These are phyloP conservation scores for Temnothorax nylanderi DNA, from an alignment of 1,140 invertebrate species.

Conservation along the genomic window DNA sequence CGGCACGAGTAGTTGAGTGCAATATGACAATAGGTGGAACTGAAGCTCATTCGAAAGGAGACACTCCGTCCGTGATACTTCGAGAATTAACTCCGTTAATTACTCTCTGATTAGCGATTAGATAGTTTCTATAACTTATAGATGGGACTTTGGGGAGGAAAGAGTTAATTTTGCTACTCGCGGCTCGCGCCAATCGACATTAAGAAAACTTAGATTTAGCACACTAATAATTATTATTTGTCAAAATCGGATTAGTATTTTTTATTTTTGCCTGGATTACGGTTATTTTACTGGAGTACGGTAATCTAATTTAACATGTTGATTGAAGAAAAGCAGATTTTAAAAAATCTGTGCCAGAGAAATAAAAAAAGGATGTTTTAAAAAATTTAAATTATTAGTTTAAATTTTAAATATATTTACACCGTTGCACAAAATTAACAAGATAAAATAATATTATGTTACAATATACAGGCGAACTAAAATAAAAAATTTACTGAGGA, in stretches of 20 bases:
- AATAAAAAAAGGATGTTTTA: neutral
- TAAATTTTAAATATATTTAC: neutral
- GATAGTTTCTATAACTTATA: neutral
- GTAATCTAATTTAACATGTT: neutral
- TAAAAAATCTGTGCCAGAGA: neutral
- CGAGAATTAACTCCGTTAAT: constrained; percentile 26
- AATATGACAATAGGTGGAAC: constrained; percentile 16
- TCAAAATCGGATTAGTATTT: neutral
- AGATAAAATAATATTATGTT: neutral
- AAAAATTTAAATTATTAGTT: too few relatives aligned
- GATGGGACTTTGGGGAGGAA: neutral
- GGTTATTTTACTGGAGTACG: too few relatives aligned
- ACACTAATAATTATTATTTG: constrained; percentile 1
- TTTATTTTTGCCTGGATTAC: neutral
- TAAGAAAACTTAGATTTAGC: neutral
- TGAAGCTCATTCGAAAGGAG: constrained; percentile 14
- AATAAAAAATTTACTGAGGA: neutral
- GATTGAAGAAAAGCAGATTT: neutral
- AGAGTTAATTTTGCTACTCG: neutral
- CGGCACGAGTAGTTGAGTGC: constrained; percentile 1
- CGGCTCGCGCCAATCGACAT: neutral
- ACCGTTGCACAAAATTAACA: neutral
- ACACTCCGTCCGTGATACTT: neutral
- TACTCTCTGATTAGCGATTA: constrained; percentile 11
- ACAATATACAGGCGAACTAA: neutral